Base-by-base conservation (phyloP, 2,113 vertebrate species). In the Gracilinanus agilis region DNA sequence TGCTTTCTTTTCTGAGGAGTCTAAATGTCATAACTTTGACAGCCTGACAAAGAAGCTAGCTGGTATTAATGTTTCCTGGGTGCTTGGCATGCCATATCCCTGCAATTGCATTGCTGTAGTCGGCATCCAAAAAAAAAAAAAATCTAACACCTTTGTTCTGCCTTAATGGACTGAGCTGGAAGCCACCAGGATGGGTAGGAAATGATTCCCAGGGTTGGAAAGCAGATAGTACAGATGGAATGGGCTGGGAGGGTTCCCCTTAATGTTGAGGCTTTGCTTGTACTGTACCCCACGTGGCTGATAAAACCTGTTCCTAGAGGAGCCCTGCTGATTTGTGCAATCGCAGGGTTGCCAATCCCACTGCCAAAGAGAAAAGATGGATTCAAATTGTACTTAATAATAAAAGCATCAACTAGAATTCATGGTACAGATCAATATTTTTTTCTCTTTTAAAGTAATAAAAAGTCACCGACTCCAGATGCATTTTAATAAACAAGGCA, bases 1-100 rank as follows among this genome's bases (percentile, higher is more conserved):
- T 58, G 94, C 95, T 92, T 98, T 91, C 88, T 92, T 96, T 95
- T 96, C 56, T 11, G 54, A 93, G 13, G 89, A 95, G 96, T 95
- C 96, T 91, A 93, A 25, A 96, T 54, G 44, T 83, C 55, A 54
- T 91, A 96, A 97, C 95, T 96, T 93, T 88, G 90, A 91, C 0
- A 1, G 53, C 44, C 53, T 54, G 92, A 49, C 95, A 92, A 83
- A 91, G 92, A 75, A 53, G 94, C 27, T 55, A 93, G 55, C 44
- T 96, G 93, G 91, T 90, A 88, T 44, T 0, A 0, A 93, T 96
- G 93, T 92, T 56, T 88, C 90, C 58, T 90, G 24, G 40, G 88
- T 49, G 25, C 91, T 54, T 75, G 21, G 13, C 83, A 90, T 83
- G 67, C 13, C 34, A 40, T 53, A 96, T 55, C 93, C 55, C 91